Evolutionary conservation across 2,113 vertebrate genomes (phyloP).

Genomic region (Rhombomys opimus): DNA sequence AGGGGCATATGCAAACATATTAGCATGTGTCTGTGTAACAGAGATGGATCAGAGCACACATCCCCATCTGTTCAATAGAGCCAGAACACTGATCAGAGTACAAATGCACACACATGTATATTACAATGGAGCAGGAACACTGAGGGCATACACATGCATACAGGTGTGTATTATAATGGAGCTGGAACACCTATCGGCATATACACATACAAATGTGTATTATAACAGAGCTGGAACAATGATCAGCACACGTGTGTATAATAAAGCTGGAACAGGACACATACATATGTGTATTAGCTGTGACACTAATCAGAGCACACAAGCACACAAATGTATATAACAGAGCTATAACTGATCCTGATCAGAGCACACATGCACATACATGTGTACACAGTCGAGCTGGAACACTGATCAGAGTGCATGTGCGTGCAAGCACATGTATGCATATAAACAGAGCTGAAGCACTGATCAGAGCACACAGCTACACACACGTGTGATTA

Average conservation of each 20-base stretch:
- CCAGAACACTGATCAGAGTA: too few species aligned
- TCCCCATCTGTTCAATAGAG: too few species aligned
- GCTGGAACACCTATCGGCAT: neutral
- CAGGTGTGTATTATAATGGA: too few species aligned
- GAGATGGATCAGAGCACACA: neutral
- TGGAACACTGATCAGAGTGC: neutral
- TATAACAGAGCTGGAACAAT: neutral
- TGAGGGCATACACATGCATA: neutral
- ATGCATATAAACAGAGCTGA: neutral
- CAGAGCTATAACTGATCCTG: too few species aligned
- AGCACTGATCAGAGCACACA: neutral
- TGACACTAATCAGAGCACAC: too few species aligned
- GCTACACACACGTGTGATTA: neutral
- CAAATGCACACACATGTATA: neutral
- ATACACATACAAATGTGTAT: neutral
- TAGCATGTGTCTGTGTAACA: neutral
- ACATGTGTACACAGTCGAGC: neutral
- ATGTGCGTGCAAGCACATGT: neutral
- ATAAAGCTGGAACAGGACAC: neutral
- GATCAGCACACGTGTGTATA: neutral
- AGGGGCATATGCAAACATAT: neutral
- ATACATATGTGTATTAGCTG: neutral
- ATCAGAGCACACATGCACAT: too few species aligned
- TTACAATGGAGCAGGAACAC: neutral
- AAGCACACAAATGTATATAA: too few species aligned